Evolutionary conservation across 2,888 invertebrate genomes (phyloP), one percentile per base, ranked within the genome.

Genomic region (Lasioglossum malachurum): DNA sequence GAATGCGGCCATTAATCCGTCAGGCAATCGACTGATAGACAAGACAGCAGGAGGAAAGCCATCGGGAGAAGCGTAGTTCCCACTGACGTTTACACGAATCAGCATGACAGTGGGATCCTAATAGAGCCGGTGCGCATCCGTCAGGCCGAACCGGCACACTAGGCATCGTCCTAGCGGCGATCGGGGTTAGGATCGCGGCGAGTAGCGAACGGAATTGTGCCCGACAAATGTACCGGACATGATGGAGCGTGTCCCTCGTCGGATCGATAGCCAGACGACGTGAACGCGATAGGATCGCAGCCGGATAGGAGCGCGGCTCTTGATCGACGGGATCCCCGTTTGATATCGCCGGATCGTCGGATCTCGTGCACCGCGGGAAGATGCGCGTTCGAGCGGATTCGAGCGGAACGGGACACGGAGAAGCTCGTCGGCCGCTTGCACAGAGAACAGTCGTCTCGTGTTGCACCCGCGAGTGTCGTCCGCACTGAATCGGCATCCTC

Each of bases 171-270:
- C 31, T 31, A 31, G 4, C 64, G 64, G 8, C 64, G 64, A 31
- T 60, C 60, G 60, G 27, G 31, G 16, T 16, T 16, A 27, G 27
- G 64, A 60, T 60, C 60, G 27, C 14, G 27, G 60, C 27, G 60
- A 60, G 27, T 27, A 27, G 60, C 60, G 41, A 35, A 35, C 31
- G 60, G 73, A 75, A 78, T 86, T 75, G 12, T 76, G 19, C 35
- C 67, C 87, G 84, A 86, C 85, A 83, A 89, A 89, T 91, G 78
- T 71, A 83, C 75, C 71, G 85, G 78, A 83, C 86, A 87, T 79
- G 85, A 91, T 80, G 83, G 75, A 89, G 82, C 80, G 83, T 80
- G 78, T 75, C 44, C 77, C 31, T 57, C 71, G 69, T 60, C 71
- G 80, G 83, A 90, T 90, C 87, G 83, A 88, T 87, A 87, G 49